These are phyloP conservation scores for Turritopsis dohrnii DNA, from an alignment of 30 jellyfish, hydroid and myxozoan species.

Conservation along the genomic window DNA sequence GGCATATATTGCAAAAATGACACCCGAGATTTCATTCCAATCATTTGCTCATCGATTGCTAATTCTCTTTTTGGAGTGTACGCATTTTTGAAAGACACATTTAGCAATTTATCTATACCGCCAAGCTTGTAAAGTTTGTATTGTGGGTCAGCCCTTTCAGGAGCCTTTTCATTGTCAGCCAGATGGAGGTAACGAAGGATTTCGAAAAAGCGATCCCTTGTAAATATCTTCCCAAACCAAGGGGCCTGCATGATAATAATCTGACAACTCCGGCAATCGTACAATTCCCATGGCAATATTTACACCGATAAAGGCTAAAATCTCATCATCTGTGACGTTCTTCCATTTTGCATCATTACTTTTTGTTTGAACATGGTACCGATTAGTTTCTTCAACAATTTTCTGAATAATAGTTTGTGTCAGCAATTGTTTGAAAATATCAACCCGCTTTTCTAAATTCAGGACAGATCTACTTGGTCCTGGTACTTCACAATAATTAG, in stretches of 20 bases:
- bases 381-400: constrained; percentile 38
- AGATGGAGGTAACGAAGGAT: constrained; percentile 36
- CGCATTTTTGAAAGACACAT: constrained; percentile 32
- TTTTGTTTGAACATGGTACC: constrained; percentile 11
- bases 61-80: constrained; percentile 37
- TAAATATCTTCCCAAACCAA: constrained; percentile 22
- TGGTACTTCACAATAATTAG: neutral
- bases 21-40: constrained; percentile 39
- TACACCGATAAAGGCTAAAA: constrained; percentile 45
- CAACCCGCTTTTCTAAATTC: constrained; percentile 5
- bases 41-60: constrained; percentile 41
- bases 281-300: constrained; percentile 41
- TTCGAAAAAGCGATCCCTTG: constrained; percentile 30
- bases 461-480: constrained; percentile 6
- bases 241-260: constrained; percentile 40
- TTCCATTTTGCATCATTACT: constrained; percentile 30
- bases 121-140: constrained; percentile 39
- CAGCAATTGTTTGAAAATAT: constrained; percentile 1
- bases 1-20: constrained; percentile 47
- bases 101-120: neutral
- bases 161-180: constrained; percentile 19
- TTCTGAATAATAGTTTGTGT: neutral
- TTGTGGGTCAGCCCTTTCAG: constrained; percentile 19
- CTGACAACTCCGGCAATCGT: constrained; percentile 35
- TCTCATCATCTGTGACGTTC: constrained; percentile 22